Conservation (phyloP, 2,113 vertebrate genomes). For the Limnothrissa miodon region DNA sequence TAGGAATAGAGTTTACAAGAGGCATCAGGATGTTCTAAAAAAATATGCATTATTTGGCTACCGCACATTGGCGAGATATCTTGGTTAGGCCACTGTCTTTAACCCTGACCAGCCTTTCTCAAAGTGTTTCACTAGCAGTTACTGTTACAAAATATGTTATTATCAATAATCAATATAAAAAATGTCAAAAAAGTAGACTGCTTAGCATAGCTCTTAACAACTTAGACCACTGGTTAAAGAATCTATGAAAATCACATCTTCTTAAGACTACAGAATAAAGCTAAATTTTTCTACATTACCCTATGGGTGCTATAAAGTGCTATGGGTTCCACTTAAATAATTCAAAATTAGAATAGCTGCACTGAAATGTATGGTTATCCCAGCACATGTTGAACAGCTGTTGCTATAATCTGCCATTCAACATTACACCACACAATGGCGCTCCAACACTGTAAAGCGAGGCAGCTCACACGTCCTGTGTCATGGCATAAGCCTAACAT, state of each 20-base stretch:
- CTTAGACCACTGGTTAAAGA: neutral
- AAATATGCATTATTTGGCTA: neutral
- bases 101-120: neutral
- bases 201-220: no score
- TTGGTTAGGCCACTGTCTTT: neutral
- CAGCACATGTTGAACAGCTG: neutral
- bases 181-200: neutral
- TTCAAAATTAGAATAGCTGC: neutral
- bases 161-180: no score
- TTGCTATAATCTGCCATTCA: conserved; percentile 31
- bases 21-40: neutral
- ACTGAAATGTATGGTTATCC: neutral
- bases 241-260: neutral
- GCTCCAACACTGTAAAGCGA: conserved; percentile 51
- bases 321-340: neutral
- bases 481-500: neutral
- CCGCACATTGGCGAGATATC: neutral
- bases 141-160: no score
- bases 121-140: neutral
- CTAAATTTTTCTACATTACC: neutral
- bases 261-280: no score
- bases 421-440: conserved; percentile 59
- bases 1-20: neutral
- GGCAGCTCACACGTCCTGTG: neutral
- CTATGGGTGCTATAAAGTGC: neutral